phyloP scores from a whole-genome alignment of 2,888 invertebrate genomes.

The Thereva nobilitata region DNA sequence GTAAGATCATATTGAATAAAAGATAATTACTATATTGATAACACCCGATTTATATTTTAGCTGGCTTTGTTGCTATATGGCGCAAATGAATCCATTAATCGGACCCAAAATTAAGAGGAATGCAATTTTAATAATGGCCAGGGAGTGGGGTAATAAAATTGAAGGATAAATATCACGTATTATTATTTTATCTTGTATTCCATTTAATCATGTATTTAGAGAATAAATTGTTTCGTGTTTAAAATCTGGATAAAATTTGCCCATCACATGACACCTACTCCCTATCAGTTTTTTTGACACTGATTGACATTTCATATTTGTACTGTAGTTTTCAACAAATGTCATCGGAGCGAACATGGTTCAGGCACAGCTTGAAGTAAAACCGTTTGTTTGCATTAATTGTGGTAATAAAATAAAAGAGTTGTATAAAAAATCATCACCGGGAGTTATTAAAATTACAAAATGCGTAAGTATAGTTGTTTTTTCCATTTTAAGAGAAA shows the following conservation, averaged over 20 bases:
- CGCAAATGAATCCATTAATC: constrained; percentile 90
- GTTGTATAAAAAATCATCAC: constrained; percentile 71
- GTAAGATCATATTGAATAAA: constrained; percentile 64
- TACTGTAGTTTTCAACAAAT: too few species aligned
- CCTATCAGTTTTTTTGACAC: too few species aligned
- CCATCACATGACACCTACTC: too few species aligned
- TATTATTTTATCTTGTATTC: background rate
- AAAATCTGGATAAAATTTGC: too few species aligned
- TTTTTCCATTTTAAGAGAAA: background rate
- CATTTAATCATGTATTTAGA: too few species aligned
- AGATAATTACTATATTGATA: too few species aligned
- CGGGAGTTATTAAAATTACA: constrained; percentile 71
- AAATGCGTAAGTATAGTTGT: constrained; percentile 70
- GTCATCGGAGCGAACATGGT: constrained; percentile 9
- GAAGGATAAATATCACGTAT: constrained; percentile 10
- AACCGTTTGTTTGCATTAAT: constrained; percentile 64
- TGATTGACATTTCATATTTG: too few species aligned
- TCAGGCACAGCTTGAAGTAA: constrained; percentile 1
- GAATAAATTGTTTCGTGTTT: too few species aligned
- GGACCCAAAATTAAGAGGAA: constrained; percentile 76
- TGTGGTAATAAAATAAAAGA: constrained; percentile 68
- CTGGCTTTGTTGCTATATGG: constrained; percentile 90
- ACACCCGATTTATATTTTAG: constrained; percentile 58
- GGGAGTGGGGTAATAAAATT: constrained; percentile 67
- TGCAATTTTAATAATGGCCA: constrained; percentile 76